Percentiles rank a stretch among this genome's conserved stretches.
These are phyloP conservation scores for Grus americana DNA, from an alignment of 2,113 vertebrate species.

Conservation along the genomic window DNA sequence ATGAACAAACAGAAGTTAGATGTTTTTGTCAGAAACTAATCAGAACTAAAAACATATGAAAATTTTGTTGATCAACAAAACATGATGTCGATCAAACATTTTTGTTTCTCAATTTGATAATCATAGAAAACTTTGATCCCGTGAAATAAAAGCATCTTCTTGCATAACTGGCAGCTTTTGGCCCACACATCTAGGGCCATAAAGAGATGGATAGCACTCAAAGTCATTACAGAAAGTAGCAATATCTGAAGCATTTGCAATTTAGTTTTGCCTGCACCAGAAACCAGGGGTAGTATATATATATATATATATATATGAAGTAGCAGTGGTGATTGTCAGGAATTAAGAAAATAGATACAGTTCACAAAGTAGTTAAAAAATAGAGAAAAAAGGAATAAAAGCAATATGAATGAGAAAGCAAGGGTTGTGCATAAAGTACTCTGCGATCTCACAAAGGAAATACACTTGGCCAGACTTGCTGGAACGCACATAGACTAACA, in stretches of 20 bases:
- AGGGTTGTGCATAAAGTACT: not conserved
- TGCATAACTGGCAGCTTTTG: not conserved
- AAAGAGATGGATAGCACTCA: not conserved
- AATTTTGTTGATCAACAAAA: not conserved
- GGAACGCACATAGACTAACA: not conserved
- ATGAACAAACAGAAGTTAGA: not conserved
- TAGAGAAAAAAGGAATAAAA: not conserved
- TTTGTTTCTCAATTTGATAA: not conserved
- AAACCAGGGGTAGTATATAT: not conserved
- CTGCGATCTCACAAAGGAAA: not conserved
- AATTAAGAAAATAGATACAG: not conserved
- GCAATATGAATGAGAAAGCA: not conserved
- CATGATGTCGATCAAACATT: not conserved
- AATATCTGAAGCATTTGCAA: not conserved
- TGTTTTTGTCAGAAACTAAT: not conserved
- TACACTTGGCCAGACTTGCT: conserved; percentile 27
- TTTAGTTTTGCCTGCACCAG: not conserved
- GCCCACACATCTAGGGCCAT: not conserved
- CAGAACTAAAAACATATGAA: not conserved
- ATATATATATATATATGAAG: not conserved
- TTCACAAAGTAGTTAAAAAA: not conserved
- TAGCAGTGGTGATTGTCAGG: not conserved
- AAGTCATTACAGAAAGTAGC: not conserved
- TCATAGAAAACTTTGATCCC: not conserved
- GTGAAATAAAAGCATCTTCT: not conserved